Conservation (phyloP, 2,113 vertebrate species). For the Fregata magnificens region DNA sequence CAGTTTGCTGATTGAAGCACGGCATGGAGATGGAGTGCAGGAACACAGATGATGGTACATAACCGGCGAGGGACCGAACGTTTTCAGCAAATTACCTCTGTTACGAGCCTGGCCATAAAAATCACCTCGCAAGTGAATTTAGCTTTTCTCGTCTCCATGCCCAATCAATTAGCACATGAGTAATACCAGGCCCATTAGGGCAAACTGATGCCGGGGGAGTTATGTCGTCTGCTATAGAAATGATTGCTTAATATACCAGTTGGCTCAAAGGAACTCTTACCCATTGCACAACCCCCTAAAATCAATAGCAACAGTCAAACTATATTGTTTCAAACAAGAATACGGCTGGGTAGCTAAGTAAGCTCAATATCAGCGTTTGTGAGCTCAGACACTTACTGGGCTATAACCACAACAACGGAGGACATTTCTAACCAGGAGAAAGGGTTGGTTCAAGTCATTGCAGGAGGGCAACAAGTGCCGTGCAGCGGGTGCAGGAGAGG, state of each 20-base stretch:
- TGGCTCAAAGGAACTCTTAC: constrained; percentile 81
- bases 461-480: not conserved
- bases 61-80: constrained; percentile 32
- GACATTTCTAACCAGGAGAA: not conserved
- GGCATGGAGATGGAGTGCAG: not conserved
- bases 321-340: constrained; percentile 77
- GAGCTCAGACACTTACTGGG: constrained; percentile 71
- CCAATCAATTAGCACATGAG: constrained; percentile 89
- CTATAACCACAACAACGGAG: not conserved
- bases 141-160: constrained; percentile 73
- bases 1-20: not conserved
- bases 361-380: constrained; percentile 67
- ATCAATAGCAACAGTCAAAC: constrained; percentile 85
- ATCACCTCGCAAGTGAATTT: constrained; percentile 64
- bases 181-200: constrained; percentile 87
- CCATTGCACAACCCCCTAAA: constrained; percentile 75
- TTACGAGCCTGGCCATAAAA: constrained; percentile 70
- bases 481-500: not conserved
- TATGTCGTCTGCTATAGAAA: constrained; percentile 88
- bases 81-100: constrained; percentile 70
- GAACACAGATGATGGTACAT: not conserved
- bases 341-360: constrained; percentile 73
- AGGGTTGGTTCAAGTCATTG: not conserved
- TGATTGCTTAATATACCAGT: constrained; percentile 89
- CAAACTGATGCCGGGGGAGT: constrained; percentile 80